Evolutionary conservation across 2,888 invertebrate species (phyloP).

Genomic region (Choristoneura rosaceana): DNA sequence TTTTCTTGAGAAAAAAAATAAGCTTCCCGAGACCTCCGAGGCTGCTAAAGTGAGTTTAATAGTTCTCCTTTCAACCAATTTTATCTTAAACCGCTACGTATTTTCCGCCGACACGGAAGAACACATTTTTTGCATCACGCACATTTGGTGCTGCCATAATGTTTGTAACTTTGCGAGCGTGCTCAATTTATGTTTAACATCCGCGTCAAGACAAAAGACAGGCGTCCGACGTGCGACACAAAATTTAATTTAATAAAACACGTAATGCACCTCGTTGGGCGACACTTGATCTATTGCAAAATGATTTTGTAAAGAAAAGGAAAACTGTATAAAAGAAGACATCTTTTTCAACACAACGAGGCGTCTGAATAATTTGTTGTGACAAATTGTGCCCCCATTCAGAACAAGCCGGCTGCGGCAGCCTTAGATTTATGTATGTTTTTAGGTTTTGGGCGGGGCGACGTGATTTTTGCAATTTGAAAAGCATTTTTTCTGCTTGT

Average conservation of each 20-base stretch:
- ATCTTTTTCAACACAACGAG: slow-evolving; percentile 66
- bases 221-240: background rate
- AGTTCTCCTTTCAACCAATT: slow-evolving; percentile 39
- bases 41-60: slow-evolving; percentile 42
- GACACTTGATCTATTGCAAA: slow-evolving; percentile 14
- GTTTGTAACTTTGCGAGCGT: slow-evolving; percentile 16
- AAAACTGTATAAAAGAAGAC: slow-evolving; percentile 50
- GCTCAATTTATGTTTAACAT: slow-evolving; percentile 8
- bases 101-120: slow-evolving; percentile 23
- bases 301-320: slow-evolving; percentile 21
- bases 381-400: slow-evolving; percentile 73
- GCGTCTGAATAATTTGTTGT: slow-evolving; percentile 73
- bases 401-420: slow-evolving; percentile 62
- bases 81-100: slow-evolving; percentile 36
- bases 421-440: slow-evolving; percentile 61
- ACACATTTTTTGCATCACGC: slow-evolving; percentile 16
- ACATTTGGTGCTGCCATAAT: slow-evolving; percentile 15
- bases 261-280: slow-evolving; percentile 11
- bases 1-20: slow-evolving; percentile 39
- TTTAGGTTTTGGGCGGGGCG: slow-evolving; percentile 43
- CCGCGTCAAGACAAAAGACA: slow-evolving; percentile 1
- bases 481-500: slow-evolving; percentile 38
- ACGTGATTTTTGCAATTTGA: slow-evolving; percentile 42
- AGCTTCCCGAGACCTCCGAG: slow-evolving; percentile 36
- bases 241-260: slow-evolving; percentile 11